These are phyloP conservation scores for Drosophila prosaltans DNA, from an alignment of 1,140 invertebrate species.

Conservation along the genomic window DNA sequence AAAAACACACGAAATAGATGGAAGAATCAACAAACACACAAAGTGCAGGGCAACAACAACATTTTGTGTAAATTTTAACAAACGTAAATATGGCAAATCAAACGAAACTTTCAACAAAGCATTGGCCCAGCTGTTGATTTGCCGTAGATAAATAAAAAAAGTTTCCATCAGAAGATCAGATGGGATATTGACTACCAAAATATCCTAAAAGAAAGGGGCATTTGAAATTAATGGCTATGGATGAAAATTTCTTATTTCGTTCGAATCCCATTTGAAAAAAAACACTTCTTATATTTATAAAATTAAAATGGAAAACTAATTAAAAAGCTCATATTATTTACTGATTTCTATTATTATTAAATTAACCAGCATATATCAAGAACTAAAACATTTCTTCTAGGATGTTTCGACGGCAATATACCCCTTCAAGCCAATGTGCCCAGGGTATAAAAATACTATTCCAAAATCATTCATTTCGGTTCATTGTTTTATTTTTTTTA, in stretches of 20 bases:
- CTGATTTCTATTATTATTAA: no score
- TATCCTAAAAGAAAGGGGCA: not conserved
- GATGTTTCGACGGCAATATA: no score
- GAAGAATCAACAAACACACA: conserved; percentile 24
- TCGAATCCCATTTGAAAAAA: no score
- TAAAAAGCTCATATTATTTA: no score
- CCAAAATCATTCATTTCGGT: conserved; percentile 27
- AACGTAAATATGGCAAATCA: conserved; percentile 60
- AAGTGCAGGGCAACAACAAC: conserved; percentile 30
- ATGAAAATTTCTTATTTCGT: no score
- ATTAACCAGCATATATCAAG: no score
- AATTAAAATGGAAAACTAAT: no score
- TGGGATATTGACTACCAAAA: not conserved
- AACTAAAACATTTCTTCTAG: no score
- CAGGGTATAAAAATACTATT: conserved; percentile 20
- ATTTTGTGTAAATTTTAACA: conserved; percentile 50
- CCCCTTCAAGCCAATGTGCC: not conserved
- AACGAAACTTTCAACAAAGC: conserved; percentile 30
- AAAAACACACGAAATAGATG: conserved; percentile 25
- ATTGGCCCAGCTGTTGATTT: conserved; percentile 47
- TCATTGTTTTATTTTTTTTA: conserved; percentile 6
- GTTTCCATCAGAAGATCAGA: not conserved
- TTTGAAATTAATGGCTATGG: no score
- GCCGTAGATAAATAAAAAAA: conserved; percentile 38
- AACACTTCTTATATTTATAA: no score